phyloP scores from a whole-genome alignment of 2,113 vertebrate genomes.

The Lophura nycthemera region DNA sequence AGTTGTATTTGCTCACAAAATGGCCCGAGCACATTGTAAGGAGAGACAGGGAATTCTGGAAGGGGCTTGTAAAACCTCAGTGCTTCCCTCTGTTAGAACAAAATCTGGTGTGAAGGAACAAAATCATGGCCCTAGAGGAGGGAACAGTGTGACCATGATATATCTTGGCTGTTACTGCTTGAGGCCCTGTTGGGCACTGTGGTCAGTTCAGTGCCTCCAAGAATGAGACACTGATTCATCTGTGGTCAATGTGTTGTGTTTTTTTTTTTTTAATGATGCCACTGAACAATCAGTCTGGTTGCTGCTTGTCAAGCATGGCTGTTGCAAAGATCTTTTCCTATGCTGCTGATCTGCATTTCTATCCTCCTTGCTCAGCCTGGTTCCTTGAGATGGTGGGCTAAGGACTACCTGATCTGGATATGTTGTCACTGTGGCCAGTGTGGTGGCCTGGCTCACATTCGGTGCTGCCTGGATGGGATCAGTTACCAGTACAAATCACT shows the following conservation, averaged over 20 bases:
- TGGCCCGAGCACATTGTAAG: neutral
- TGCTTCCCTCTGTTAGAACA: neutral
- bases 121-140: neutral
- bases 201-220: neutral
- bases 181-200: neutral
- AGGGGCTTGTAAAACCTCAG: neutral
- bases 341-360: neutral
- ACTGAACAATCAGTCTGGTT: conserved; percentile 1
- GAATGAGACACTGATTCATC: conserved; percentile 32
- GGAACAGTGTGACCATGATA: neutral
- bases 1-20: neutral
- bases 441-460: neutral
- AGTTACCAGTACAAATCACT: neutral
- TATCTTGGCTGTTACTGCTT: neutral
- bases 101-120: neutral
- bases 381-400: neutral
- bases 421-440: neutral
- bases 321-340: neutral
- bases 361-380: neutral
- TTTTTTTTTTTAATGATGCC: conserved; percentile 4
- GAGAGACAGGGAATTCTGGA: neutral
- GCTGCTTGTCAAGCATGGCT: neutral
- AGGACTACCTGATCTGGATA: neutral
- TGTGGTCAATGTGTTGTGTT: conserved; percentile 13
- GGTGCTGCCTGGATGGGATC: fast-evolving